Base-by-base conservation (phyloP, 1,140 invertebrate species). In the Scylla paramamosain region DNA sequence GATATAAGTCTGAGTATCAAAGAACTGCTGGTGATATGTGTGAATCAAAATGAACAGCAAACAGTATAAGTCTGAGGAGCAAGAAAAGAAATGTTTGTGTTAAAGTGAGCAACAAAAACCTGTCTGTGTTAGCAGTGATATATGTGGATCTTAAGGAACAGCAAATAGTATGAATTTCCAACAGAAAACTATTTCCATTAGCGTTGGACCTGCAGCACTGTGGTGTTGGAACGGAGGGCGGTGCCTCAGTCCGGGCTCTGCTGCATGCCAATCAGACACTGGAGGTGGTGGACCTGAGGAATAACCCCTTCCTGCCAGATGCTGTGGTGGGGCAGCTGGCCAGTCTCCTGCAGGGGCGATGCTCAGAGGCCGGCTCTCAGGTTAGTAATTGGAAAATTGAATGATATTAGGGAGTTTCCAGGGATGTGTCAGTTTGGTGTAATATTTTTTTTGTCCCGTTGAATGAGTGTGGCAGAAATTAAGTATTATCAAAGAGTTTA, bases 171-270 rank as follows among this genome's bases (percentile, higher is more conserved):
- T n/a, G n/a, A n/a, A n/a, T n/a, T n/a, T n/a, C n/a, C n/a, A n/a
- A n/a, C n/a, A n/a, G n/a, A n/a, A n/a, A n/a, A n/a, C n/a, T 48
- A 14, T 48, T 14, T 48, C 20, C 4, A 52, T 86, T 46, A 95
- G 94, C 94, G 10, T 3, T 95, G 46, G 94, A 95, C 32, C 89
- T 95, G 52, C 94, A 95, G 28, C 89, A 95, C 28, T 95, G 94
- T 92, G 94, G 94, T 31, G 48, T 95, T 31, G 90, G 94, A n/a
- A 48, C 25, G 46, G 94, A 91, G 46, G 90, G 89, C 46, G 94
- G 94, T 31, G 39, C 31, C 20, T 10, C 77, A 16, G 12, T 86
- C 89, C 84, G 67, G 16, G 86, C 84, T 25, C 10, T 91, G 14
- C 48, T 95, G n/a, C 84, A 84, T 4, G 25, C 48, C 39, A 95